Base-by-base conservation (phyloP, 2,888 invertebrate genomes). In the Synergus japonicus region DNA sequence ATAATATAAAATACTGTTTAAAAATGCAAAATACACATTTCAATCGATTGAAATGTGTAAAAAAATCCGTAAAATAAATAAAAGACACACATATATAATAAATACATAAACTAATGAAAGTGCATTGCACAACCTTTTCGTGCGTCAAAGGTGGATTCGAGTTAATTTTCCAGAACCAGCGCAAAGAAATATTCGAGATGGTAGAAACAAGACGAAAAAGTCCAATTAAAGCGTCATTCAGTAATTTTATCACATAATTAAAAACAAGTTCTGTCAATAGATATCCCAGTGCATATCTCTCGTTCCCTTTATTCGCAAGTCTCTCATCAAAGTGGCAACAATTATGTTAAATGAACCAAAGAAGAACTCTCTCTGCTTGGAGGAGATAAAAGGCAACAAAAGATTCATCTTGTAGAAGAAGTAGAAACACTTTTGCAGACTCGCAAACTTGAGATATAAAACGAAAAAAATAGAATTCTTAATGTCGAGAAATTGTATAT, bases 311-410 rank as follows among this genome's bases (percentile, higher is more conserved):
- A 12, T 43, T 64, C 18, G 15, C 43, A 29, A n/a, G 18, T 18
- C n/a, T 66, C 43, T 66, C 65, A 43, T 66, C 43, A 66, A 66
- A 66, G 43, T 66, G n/a, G n/a, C 65, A 66, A 66, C 41, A 66
- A 66, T 29, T 63, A 65, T 43, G 58, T 46, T 63, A 65, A 66
- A 66, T 44, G 76, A 66, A 46, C 66, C 18, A 66, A 66, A 18
- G 66, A 66, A 46, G 29, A 29, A 29, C 29, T 29, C 29, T 29
- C 29, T 29, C 58, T 49, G 22, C 76, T 65, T 73, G 65, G 41
- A 73, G 29, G 67, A 77, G 73, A 77, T 76, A 77, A 76, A 58
- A 76, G n/a, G 66, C 58, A 67, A n/a, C 41, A 76, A 66, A 67
- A 76, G 54, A 66, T 66, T 41, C 65, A 66, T 43, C 41, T 66